Evolutionary conservation across 2,888 invertebrate species (phyloP), one percentile per base, ranked within the genome.

Genomic region (Tetramorium bicarinatum): DNA sequence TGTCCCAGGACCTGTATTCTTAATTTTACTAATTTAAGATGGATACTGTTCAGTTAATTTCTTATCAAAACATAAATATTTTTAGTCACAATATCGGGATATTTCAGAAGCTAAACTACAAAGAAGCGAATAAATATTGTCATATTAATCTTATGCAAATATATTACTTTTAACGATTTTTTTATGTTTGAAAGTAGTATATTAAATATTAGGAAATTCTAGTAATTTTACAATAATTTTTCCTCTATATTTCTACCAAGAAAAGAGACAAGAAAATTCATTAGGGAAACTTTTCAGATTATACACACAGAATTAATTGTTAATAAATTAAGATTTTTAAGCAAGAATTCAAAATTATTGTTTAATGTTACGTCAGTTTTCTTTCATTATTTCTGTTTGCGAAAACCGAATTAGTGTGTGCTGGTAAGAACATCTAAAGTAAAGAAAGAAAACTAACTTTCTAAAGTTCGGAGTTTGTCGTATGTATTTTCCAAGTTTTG

Each of bases 401-500:
- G 21, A 56, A 71, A 72, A 41, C 25, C 3, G 18, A 41, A 41
- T 72, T 56, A 72, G 13, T 25, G 1, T 54, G 18, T 15, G 38
- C 29, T 25, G 9, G 9, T 15, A 54, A 56, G 38, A 41, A 56
- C 25, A 56, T 25, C 25, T 47, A 18, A 49, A 66, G 9, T 44
- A 52, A 71, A 71, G 4, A 38, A 56, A 11, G 18, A 56, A 56
- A 6, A 71, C 13, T 41, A 21, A 54, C 34, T 56, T 72, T 56
- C 18, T 18, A 0, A 41, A 56, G 72, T 74, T 59, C 8, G 7
- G 11, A 59, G 15, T 25, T 56, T 25, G 21, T 56, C 21, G 6
- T 21, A 25, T 56, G 49, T 56, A 72, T 38, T 74, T 74, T 13
- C 18, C 41, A 8, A 74, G n/a, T 74, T 59, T 74, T 44, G n/a